Percentiles rank a stretch among this genome's conserved stretches.
Conservation (phyloP, 2,797 vertebrate species). For the Clamator glandarius region DNA sequence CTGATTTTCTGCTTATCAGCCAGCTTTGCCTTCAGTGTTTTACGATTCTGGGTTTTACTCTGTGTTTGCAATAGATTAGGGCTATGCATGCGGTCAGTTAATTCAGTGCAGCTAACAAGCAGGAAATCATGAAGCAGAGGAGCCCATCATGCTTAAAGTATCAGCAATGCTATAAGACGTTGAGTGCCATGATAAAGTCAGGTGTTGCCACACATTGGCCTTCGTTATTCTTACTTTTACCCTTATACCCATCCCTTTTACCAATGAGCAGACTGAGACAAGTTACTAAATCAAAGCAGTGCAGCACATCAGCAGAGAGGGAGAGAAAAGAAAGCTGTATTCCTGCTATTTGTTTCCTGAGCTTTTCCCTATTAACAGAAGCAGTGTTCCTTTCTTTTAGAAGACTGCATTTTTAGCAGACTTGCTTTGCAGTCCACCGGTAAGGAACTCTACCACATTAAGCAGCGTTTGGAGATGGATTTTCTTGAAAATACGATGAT, state of each 20-base stretch:
- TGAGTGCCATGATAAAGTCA: neutral
- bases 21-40: neutral
- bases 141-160: neutral
- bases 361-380: neutral
- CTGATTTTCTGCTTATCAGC: slow-evolving; percentile 19
- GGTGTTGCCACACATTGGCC: neutral
- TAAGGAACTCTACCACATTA: neutral
- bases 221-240: neutral
- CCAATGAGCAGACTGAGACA: neutral
- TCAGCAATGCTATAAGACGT: neutral
- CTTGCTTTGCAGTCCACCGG: neutral
- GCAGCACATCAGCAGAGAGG: neutral
- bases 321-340: neutral
- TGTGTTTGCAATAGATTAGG: neutral
- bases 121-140: neutral
- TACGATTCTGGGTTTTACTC: neutral
- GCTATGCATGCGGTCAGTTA: neutral
- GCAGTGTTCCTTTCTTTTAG: neutral
- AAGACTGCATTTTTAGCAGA: neutral
- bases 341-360: neutral
- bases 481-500: neutral
- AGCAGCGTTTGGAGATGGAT: neutral
- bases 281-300: neutral
- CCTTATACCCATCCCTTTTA: neutral
- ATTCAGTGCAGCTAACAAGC: neutral